These are phyloP conservation scores for Sarcophaga rosellei DNA, from an alignment of 2,888 invertebrate genomes.

Conservation along the genomic window DNA sequence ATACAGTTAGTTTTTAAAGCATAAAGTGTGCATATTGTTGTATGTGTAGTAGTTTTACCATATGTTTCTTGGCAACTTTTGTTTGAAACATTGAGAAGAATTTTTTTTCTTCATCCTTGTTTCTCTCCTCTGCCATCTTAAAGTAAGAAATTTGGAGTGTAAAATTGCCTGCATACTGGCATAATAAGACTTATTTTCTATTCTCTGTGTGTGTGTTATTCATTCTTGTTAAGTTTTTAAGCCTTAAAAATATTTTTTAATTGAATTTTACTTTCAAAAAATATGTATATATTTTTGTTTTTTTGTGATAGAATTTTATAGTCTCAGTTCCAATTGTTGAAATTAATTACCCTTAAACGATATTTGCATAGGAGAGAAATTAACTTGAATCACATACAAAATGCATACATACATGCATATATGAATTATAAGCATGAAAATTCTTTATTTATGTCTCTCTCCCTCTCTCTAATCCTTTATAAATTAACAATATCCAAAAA, in stretches of 20 bases:
- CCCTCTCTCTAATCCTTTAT: conserved; percentile 36
- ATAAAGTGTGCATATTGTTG: not conserved
- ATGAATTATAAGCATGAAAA: conserved; percentile 18
- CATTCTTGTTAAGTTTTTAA: no score
- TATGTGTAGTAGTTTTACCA: conserved; percentile 9
- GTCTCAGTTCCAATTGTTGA: not conserved
- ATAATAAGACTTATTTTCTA: no score
- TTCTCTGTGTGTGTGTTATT: no score
- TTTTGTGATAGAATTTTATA: no score
- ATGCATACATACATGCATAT: not conserved
- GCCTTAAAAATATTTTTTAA: not conserved
- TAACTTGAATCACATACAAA: not conserved
- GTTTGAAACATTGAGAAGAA: conserved; percentile 23
- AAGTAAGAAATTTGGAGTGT: no score
- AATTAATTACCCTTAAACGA: conserved; percentile 1
- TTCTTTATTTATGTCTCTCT: not conserved
- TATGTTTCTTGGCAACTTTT: conserved; percentile 36
- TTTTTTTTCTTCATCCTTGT: conserved; percentile 10
- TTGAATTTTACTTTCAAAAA: conserved; percentile 26
- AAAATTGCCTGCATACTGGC: no score
- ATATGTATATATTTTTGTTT: not conserved
- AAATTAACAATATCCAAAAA: conserved; percentile 46
- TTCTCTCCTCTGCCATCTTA: not conserved
- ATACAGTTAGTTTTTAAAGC: not conserved
- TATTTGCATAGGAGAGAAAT: not conserved